A percentile compares a stretch with the other conserved stretches of the same genome.
Conservation (phyloP, 2,797 vertebrate genomes). For the Hemitrygon akajei region DNA sequence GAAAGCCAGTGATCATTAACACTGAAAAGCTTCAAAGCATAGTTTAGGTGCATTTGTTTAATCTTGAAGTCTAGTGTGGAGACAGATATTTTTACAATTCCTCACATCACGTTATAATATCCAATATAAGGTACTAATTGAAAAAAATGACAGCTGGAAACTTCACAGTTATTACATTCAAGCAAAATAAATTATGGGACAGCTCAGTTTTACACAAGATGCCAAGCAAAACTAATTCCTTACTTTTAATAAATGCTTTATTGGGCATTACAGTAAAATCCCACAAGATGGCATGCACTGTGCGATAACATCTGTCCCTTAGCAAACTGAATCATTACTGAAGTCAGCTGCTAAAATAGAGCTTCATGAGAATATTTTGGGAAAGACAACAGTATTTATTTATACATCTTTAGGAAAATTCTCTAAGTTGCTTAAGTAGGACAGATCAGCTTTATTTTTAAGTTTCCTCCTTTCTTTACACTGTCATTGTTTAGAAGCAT, state of each 20-base stretch:
- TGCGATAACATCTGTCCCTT: background rate
- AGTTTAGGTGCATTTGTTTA: background rate
- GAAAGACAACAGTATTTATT: background rate
- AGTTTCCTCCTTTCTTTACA: background rate
- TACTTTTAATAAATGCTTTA: background rate
- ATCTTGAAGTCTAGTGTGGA: background rate
- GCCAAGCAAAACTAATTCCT: background rate
- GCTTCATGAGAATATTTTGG: background rate
- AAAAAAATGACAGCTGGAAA: background rate
- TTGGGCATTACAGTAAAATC: background rate
- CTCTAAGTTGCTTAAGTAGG: too few species aligned
- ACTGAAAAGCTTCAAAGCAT: background rate
- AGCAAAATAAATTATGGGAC: background rate
- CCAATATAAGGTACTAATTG: background rate
- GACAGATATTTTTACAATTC: background rate
- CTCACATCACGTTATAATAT: background rate
- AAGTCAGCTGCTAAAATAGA: background rate
- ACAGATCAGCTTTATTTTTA: too few species aligned
- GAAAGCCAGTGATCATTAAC: background rate
- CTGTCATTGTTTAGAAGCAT: background rate
- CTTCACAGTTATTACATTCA: background rate
- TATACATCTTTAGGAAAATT: too few species aligned
- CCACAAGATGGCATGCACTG: too few species aligned
- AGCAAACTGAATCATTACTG: background rate
- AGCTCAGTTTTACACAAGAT: background rate